Percentiles rank a stretch among this genome's conserved stretches.
These are phyloP conservation scores for Cyphomyrus discorhynchus DNA, from an alignment of 2,113 vertebrate genomes.

Conservation along the genomic window DNA sequence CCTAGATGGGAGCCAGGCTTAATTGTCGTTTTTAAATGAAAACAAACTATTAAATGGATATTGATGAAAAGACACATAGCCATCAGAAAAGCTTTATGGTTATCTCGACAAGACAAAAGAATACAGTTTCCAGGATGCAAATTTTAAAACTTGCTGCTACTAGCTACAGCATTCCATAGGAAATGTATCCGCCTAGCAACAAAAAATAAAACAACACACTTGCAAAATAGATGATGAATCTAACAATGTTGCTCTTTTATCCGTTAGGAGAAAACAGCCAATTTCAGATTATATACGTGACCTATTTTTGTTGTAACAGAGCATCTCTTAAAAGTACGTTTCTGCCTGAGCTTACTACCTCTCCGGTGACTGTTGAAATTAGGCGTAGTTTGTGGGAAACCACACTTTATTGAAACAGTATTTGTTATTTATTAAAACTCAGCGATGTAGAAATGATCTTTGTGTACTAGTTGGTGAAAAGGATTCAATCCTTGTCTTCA, in stretches of 20 bases:
- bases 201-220: neutral
- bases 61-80: neutral
- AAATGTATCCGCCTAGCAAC: neutral
- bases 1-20: neutral
- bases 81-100: neutral
- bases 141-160: neutral
- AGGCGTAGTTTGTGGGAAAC: neutral
- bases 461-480: neutral
- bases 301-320: constrained; percentile 9
- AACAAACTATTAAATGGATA: neutral
- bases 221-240: neutral
- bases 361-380: neutral
- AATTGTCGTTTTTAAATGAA: neutral
- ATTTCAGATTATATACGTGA: constrained; percentile 13
- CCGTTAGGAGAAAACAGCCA: neutral
- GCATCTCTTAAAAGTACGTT: neutral
- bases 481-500: neutral
- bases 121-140: neutral
- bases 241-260: neutral
- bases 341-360: neutral
- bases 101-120: neutral
- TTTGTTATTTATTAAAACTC: neutral
- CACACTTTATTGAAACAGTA: neutral
- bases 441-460: neutral
- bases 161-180: neutral